These are phyloP conservation scores for Epirrhoe tristata DNA, from an alignment of 2,888 invertebrate genomes.

Conservation along the genomic window DNA sequence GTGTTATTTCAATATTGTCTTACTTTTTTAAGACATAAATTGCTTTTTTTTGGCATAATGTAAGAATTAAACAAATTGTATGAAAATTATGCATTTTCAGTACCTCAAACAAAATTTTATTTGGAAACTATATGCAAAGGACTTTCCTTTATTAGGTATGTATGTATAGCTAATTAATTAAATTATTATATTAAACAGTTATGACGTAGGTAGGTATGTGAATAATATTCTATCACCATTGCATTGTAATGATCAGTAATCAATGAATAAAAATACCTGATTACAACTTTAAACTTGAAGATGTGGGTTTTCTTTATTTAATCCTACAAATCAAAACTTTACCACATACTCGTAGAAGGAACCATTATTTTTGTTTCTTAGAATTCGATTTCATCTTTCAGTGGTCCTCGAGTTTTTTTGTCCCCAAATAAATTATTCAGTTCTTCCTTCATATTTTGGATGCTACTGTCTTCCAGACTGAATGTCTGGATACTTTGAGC, in stretches of 20 bases:
- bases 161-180: constrained; percentile 23
- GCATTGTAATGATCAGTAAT: constrained; percentile 24
- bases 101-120: constrained; percentile 13
- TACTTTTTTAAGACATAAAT: constrained; percentile 53
- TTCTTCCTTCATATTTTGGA: constrained; percentile 29
- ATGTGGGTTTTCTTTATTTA: constrained; percentile 18
- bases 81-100: constrained; percentile 42
- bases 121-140: neutral
- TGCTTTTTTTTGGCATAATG: constrained; percentile 55
- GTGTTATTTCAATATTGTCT: constrained; percentile 55
- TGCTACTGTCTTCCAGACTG: constrained; percentile 42
- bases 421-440: constrained; percentile 19
- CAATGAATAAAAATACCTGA: constrained; percentile 33
- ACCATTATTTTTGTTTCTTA: constrained; percentile 4
- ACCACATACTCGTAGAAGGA: neutral
- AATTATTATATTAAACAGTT: constrained; percentile 19
- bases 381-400: constrained; percentile 19
- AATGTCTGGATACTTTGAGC: constrained; percentile 49
- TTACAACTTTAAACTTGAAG: constrained; percentile 26
- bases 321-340: neutral
- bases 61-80: constrained; percentile 52
- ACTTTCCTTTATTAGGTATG: constrained; percentile 9
- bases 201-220: constrained; percentile 22
- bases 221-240: constrained; percentile 26
- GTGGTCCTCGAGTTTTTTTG: constrained; percentile 23